Evolutionary conservation across 2,888 invertebrate genomes (phyloP).

Genomic region (Augiades crinisus): DNA sequence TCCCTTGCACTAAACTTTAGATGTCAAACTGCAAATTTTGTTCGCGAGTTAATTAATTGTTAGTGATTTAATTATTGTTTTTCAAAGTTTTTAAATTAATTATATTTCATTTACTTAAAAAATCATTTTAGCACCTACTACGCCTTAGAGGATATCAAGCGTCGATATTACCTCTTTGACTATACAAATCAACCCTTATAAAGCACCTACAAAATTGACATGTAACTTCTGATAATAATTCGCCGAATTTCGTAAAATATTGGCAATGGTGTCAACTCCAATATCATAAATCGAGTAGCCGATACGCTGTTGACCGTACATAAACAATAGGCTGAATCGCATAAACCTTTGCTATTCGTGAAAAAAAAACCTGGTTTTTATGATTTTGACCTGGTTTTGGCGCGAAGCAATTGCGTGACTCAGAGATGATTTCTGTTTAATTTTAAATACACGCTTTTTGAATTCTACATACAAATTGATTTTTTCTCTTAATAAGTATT

Average conservation of each 20-base stretch:
- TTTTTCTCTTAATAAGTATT: no score
- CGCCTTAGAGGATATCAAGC: no score
- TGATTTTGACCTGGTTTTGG: conserved; percentile 12
- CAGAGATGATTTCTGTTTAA: not conserved
- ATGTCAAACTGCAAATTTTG: no score
- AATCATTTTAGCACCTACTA: no score
- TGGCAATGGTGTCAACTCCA: conserved; percentile 5
- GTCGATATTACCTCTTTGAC: no score
- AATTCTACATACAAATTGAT: not conserved
- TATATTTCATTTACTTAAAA: no score
- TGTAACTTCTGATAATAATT: conserved; percentile 1
- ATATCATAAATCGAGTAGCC: conserved; percentile 1
- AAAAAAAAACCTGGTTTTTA: conserved; percentile 10
- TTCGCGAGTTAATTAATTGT: no score
- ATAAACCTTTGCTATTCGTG: conserved; percentile 14
- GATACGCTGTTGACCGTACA: conserved; percentile 10
- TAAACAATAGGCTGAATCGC: conserved; percentile 18
- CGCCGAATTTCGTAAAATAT: conserved; percentile 10
- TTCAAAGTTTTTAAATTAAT: no score
- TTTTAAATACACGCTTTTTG: not conserved
- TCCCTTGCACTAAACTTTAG: no score
- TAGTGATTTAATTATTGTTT: no score
- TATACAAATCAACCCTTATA: no score
- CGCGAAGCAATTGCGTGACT: conserved; percentile 2
- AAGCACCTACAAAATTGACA: not conserved